Percentiles rank a stretch among this genome's conserved stretches.
Evolutionary conservation across 2,113 vertebrate genomes (phyloP).

Genomic region (Sylvia atricapilla): DNA sequence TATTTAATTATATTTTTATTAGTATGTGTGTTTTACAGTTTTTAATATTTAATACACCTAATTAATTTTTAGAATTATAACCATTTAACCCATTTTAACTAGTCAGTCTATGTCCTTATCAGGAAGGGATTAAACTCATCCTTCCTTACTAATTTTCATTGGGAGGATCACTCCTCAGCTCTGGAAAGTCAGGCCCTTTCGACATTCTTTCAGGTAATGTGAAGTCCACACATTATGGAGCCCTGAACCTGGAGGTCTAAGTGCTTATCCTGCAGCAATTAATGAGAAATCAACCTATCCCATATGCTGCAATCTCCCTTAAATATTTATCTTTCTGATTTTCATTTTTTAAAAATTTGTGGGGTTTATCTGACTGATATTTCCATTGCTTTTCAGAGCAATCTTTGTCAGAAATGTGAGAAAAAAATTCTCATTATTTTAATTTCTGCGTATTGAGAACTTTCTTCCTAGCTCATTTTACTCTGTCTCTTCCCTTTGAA

Average conservation of each 20-base stretch:
- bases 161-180: neutral
- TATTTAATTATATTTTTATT: neutral
- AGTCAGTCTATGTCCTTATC: neutral
- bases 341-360: neutral
- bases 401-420: neutral
- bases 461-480: neutral
- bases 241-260: neutral
- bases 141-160: neutral
- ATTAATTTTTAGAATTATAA: neutral
- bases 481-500: neutral
- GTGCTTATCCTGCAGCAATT: neutral
- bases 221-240: neutral
- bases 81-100: neutral
- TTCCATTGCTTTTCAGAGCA: neutral
- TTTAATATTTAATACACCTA: neutral
- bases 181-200: neutral
- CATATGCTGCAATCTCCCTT: neutral
- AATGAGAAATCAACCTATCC: neutral
- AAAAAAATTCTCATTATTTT: neutral
- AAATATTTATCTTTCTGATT: neutral
- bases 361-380: neutral
- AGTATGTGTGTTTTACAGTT: neutral
- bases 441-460: neutral
- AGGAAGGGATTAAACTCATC: neutral
- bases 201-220: neutral